phyloP scores from a whole-genome alignment of 2,888 invertebrate species.

The Thysanoteuthis rhombus region DNA sequence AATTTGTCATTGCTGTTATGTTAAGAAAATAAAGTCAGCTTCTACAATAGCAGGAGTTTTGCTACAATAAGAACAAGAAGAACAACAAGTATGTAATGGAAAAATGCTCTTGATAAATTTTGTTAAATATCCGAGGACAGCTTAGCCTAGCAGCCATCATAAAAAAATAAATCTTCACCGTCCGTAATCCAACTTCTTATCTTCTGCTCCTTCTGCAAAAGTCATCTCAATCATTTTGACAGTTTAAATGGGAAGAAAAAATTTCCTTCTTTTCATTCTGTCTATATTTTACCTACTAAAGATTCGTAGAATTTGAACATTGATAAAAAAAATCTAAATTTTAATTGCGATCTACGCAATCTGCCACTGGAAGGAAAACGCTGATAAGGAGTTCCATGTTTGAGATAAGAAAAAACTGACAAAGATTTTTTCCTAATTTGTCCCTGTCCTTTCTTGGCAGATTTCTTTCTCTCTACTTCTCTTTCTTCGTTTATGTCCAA shows the following conservation, averaged over 20 bases:
- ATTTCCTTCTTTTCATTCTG: background rate
- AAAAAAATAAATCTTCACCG: background rate
- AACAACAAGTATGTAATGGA: background rate
- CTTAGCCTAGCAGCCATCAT: background rate
- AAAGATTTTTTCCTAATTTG: background rate
- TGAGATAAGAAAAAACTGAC: background rate
- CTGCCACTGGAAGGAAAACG: background rate
- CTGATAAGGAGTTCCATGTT: background rate
- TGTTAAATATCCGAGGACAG: background rate
- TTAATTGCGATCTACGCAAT: background rate
- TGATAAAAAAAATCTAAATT: background rate
- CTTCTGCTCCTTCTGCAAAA: background rate
- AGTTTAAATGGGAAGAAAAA: background rate
- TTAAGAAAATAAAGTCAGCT: too few species aligned
- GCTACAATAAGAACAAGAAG: too few species aligned
- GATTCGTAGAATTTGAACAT: background rate
- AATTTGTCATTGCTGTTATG: too few species aligned
- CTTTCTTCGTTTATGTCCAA: too few species aligned
- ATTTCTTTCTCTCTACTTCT: too few species aligned
- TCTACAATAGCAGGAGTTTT: too few species aligned
- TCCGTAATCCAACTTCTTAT: background rate
- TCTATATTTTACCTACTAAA: background rate
- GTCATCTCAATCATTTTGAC: background rate
- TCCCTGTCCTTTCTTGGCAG: background rate
- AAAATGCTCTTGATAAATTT: background rate